phyloP scores from a whole-genome alignment of 2,113 vertebrate species.

The Arenaria interpres region DNA sequence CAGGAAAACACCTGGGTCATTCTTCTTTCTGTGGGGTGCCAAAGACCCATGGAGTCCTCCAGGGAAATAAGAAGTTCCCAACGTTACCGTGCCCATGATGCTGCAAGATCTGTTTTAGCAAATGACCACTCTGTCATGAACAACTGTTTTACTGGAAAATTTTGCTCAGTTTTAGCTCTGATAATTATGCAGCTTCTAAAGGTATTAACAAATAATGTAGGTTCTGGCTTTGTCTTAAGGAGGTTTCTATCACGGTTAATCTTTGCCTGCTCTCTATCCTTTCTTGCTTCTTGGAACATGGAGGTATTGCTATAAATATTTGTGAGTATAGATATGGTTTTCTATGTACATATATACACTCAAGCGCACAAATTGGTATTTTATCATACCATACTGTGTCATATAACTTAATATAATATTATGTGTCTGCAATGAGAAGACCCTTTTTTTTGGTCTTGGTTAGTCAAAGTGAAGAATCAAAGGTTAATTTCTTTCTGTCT shows the following conservation, averaged over 20 bases:
- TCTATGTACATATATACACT: not conserved
- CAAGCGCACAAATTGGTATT: slow-evolving; percentile 12
- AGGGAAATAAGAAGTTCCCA: not conserved
- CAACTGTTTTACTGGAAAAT: not conserved
- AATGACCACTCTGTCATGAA: not conserved
- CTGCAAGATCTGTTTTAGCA: not conserved
- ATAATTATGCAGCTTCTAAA: not conserved
- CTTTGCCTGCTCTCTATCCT: not conserved
- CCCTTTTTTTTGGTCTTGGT: slow-evolving; percentile 37
- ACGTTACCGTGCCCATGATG: fast-evolving
- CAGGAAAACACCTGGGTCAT: not conserved
- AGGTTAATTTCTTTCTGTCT: slow-evolving; percentile 36
- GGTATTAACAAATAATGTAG: not conserved
- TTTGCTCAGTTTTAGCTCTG: not conserved
- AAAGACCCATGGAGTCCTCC: not conserved
- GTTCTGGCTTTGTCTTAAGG: not conserved
- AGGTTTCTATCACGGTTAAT: not conserved
- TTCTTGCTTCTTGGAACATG: not conserved
- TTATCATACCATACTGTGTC: not conserved
- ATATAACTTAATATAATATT: not conserved
- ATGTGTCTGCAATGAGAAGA: slow-evolving; percentile 11
- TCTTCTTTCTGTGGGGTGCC: not conserved
- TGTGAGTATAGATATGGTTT: not conserved
- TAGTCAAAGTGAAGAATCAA: slow-evolving; percentile 61
- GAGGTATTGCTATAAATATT: not conserved